Evolutionary conservation across 2,888 invertebrate genomes (phyloP).

Genomic region (Dryobota labecula): DNA sequence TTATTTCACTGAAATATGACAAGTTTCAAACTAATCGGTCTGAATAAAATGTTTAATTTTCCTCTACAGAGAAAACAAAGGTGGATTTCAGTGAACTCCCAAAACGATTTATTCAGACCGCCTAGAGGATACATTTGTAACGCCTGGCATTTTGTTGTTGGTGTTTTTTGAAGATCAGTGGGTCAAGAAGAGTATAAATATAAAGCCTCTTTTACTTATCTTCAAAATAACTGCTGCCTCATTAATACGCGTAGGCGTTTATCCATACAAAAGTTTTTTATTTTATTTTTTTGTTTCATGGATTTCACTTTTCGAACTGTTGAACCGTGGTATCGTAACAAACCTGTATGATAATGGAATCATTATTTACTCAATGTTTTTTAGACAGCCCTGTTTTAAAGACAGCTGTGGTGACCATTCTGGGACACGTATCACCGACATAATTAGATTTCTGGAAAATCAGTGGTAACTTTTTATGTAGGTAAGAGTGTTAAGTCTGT

Average conservation of each 20-base stretch:
- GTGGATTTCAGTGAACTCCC: background rate
- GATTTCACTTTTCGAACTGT: background rate
- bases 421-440: background rate
- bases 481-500: too few relatives aligned
- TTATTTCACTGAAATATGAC: background rate
- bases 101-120: background rate
- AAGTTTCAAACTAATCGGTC: background rate
- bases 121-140: too few relatives aligned
- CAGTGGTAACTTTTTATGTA: background rate
- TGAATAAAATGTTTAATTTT: background rate
- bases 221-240: too few relatives aligned
- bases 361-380: background rate
- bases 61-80: background rate
- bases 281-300: conserved; percentile 15
- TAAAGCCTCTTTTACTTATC: too few relatives aligned
- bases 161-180: too few relatives aligned
- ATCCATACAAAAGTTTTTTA: background rate
- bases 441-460: background rate
- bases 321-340: background rate
- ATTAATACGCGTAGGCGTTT: too few relatives aligned
- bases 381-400: background rate
- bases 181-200: too few relatives aligned
- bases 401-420: background rate
- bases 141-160: too few relatives aligned
- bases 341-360: conserved; percentile 8